phyloP scores from a whole-genome alignment of 2,888 invertebrate genomes.

The Anagyrus pseudococci region DNA sequence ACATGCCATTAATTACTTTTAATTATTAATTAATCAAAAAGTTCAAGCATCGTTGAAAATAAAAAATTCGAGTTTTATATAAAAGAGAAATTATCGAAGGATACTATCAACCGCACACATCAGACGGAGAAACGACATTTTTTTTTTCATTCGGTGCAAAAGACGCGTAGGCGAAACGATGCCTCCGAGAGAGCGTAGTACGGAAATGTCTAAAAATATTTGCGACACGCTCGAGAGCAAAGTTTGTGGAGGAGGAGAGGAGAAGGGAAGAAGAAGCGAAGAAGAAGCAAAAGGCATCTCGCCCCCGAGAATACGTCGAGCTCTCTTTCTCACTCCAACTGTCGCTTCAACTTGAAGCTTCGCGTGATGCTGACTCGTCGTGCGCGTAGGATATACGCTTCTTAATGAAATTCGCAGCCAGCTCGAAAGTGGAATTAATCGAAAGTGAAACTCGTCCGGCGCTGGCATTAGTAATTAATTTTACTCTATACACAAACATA shows the following conservation, averaged over 20 bases:
- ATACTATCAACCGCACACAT: too few relatives aligned
- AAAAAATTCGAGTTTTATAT: too few relatives aligned
- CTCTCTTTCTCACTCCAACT: too few relatives aligned
- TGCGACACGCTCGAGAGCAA: slow-evolving; percentile 38
- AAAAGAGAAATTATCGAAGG: too few relatives aligned
- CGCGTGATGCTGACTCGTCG: too few relatives aligned
- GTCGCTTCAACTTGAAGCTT: slow-evolving; percentile 25
- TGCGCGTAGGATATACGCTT: slow-evolving; percentile 11
- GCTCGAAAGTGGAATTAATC: slow-evolving; percentile 19
- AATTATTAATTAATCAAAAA: too few relatives aligned
- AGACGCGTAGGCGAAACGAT: slow-evolving; percentile 14
- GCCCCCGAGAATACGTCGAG: slow-evolving; percentile 15
- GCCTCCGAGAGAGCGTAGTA: not conserved
- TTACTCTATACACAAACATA: too few relatives aligned
- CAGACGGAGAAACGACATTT: too few relatives aligned
- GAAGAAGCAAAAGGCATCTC: slow-evolving; percentile 15
- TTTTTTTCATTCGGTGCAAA: too few relatives aligned
- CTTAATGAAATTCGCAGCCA: slow-evolving; percentile 9
- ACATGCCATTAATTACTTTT: too few relatives aligned
- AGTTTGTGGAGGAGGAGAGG: slow-evolving; percentile 21
- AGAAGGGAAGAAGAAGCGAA: slow-evolving; percentile 22
- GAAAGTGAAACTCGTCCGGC: slow-evolving; percentile 6
- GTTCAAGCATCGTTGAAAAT: too few relatives aligned
- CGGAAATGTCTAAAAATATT: slow-evolving; percentile 37
- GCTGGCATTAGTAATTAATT: too few relatives aligned